Evolutionary conservation across 2,888 invertebrate genomes (phyloP).

Genomic region (Nycteola revayana): DNA sequence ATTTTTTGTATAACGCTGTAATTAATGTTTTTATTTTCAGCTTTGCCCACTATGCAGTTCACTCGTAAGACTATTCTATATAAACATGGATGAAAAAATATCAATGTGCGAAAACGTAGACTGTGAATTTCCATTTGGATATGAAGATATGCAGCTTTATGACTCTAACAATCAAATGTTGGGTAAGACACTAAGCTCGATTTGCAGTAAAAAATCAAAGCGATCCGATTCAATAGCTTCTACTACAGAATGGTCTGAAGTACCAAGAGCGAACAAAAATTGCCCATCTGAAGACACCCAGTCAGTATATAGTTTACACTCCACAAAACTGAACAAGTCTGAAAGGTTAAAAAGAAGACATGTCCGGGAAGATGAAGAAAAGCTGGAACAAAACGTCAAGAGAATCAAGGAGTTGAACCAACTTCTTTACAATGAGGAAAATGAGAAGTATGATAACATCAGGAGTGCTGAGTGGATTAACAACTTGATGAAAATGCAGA

Average conservation of each 20-base stretch:
- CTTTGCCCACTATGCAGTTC: constrained; percentile 56
- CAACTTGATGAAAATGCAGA: constrained; percentile 46
- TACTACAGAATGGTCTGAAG: constrained; percentile 41
- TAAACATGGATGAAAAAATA: constrained; percentile 55
- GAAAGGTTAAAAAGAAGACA: constrained; percentile 12
- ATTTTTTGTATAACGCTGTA: too few species aligned
- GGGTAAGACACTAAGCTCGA: constrained; percentile 10
- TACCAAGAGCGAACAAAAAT: constrained; percentile 37
- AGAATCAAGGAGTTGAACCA: constrained; percentile 42
- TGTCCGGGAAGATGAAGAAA: constrained; percentile 21
- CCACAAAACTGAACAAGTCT: constrained; percentile 9
- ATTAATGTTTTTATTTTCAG: too few species aligned
- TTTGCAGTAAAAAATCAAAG: constrained; percentile 1
- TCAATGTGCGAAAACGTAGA: constrained; percentile 57
- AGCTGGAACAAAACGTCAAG: constrained; percentile 38
- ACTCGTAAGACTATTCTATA: constrained; percentile 43
- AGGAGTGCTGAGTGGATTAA: constrained; percentile 55
- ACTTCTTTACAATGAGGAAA: constrained; percentile 26
- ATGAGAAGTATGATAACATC: constrained; percentile 26
- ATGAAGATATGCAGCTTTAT: constrained; percentile 47
- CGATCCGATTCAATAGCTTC: constrained; percentile 38
- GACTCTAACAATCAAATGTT: too few species aligned
- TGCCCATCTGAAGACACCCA: constrained; percentile 38
- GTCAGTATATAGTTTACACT: constrained; percentile 6
- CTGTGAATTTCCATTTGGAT: constrained; percentile 62